A percentile compares a stretch with the other conserved stretches of the same genome.
phyloP scores from a whole-genome alignment of 2,113 vertebrate genomes.

The Parus major region DNA sequence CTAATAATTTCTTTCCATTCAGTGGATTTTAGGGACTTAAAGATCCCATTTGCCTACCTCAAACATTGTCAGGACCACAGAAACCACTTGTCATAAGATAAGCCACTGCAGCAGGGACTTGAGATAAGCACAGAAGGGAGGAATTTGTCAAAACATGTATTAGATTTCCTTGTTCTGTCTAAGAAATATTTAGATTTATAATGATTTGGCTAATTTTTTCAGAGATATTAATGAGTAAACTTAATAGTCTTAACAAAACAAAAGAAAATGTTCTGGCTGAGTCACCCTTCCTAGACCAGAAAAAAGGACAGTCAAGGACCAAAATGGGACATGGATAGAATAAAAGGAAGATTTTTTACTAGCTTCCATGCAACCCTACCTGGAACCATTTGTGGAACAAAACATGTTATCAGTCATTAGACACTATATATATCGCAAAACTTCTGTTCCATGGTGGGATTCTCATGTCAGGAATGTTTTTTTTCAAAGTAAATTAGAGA shows the following conservation, averaged over 20 bases:
- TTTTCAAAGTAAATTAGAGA: neutral
- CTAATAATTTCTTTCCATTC: neutral
- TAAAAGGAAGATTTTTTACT: neutral
- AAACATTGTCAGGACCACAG: neutral
- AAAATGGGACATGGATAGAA: neutral
- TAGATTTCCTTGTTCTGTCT: neutral
- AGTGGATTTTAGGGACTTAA: neutral
- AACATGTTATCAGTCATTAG: neutral
- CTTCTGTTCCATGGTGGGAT: neutral
- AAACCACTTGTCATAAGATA: neutral
- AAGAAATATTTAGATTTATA: neutral
- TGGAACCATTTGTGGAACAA: neutral
- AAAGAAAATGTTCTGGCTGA: neutral
- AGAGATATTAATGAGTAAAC: neutral
- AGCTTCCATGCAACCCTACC: neutral
- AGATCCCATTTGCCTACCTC: neutral
- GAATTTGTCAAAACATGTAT: neutral
- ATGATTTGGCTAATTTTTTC: neutral
- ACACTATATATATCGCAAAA: neutral
- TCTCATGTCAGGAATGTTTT: neutral
- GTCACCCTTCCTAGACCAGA: neutral
- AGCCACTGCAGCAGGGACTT: neutral
- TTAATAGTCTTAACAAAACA: neutral
- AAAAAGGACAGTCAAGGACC: neutral
- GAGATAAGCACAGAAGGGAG: neutral